phyloP scores from a whole-genome alignment of 2,797 vertebrate species.

The Lycodopsis pacificus region DNA sequence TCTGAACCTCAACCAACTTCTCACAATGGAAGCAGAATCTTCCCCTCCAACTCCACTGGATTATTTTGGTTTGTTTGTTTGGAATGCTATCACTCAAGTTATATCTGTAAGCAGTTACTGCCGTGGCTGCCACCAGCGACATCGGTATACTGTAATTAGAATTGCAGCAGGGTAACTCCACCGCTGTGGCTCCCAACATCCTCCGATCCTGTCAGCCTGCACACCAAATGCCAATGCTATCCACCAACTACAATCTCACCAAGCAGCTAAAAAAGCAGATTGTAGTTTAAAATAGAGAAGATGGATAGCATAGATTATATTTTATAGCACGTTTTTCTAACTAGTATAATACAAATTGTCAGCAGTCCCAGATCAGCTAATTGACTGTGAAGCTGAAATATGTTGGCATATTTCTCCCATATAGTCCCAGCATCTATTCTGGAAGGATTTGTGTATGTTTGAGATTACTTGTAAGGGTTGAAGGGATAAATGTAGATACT shows the following conservation, averaged over 20 bases:
- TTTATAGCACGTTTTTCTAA: not conserved
- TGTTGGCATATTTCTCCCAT: too few species aligned
- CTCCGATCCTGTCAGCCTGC: not conserved
- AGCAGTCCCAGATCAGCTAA: not conserved
- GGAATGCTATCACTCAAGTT: not conserved
- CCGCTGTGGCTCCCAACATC: not conserved
- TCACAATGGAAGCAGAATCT: not conserved
- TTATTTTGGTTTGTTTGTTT: not conserved
- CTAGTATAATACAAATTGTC: not conserved
- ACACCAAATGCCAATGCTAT: not conserved
- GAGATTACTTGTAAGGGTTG: too few species aligned
- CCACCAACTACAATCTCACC: not conserved
- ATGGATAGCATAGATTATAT: not conserved
- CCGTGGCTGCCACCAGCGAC: not conserved
- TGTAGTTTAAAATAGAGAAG: constrained; percentile 4
- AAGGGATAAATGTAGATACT: not conserved
- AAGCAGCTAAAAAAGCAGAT: not conserved
- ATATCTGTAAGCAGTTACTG: not conserved
- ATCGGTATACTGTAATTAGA: not conserved
- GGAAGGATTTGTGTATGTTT: too few species aligned
- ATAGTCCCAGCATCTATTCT: too few species aligned
- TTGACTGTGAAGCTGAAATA: not conserved
- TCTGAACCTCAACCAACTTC: not conserved
- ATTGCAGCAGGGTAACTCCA: not conserved
- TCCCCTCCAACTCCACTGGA: not conserved